A percentile compares a stretch with the other conserved stretches of the same genome.
These are phyloP conservation scores for Sinocyclocheilus anshuiensis DNA, from an alignment of 2,113 vertebrate genomes.

Conservation along the genomic window DNA sequence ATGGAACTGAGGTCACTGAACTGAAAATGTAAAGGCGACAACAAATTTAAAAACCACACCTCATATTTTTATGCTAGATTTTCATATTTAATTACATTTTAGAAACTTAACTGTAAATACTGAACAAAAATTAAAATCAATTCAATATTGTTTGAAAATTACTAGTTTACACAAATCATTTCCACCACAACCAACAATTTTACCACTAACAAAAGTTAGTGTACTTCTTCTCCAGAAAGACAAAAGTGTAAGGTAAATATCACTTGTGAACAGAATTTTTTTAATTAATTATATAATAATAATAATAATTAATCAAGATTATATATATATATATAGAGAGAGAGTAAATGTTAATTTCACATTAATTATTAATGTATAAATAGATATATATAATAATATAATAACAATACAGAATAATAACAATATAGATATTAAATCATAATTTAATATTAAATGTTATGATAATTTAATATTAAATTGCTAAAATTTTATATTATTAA, in stretches of 20 bases:
- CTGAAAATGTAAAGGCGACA: conserved; percentile 66
- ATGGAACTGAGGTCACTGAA: conserved; percentile 90
- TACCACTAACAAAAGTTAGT: background rate
- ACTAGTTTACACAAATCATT: background rate
- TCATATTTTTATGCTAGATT: background rate
- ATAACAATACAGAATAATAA: background rate
- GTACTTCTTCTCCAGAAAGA: background rate
- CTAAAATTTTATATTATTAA: too few relatives aligned
- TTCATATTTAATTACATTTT: background rate
- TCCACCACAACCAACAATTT: background rate
- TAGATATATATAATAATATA: background rate
- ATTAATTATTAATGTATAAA: background rate
- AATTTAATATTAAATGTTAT: too few relatives aligned
- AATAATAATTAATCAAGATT: too few relatives aligned
- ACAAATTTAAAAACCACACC: background rate
- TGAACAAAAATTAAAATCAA: background rate
- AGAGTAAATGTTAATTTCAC: too few relatives aligned
- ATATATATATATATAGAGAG: too few relatives aligned
- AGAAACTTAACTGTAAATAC: background rate
- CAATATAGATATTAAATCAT: too few relatives aligned
- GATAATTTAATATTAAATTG: too few relatives aligned
- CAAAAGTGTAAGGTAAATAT: background rate
- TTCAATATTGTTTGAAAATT: background rate
- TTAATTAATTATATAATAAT: background rate
- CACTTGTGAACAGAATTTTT: background rate